These are phyloP conservation scores for Cataglyphis cursor DNA, from an alignment of 2,888 invertebrate species.

Conservation along the genomic window DNA sequence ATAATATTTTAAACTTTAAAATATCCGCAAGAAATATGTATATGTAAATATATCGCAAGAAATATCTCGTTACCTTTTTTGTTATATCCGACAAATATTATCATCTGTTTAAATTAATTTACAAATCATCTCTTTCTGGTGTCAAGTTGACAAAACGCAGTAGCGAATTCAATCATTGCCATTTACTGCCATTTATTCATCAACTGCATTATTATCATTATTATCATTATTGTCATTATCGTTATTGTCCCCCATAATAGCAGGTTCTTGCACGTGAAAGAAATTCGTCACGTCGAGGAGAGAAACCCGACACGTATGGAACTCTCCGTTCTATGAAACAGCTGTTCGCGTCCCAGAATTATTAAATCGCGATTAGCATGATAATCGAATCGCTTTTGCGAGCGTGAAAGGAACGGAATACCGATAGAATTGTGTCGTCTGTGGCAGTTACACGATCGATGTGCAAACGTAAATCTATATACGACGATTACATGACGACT, in stretches of 20 bases:
- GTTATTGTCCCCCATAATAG: slow-evolving; percentile 32
- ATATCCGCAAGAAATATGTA: not conserved
- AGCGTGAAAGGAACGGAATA: slow-evolving; percentile 23
- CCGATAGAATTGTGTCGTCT: not conserved
- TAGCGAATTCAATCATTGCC: slow-evolving; percentile 42
- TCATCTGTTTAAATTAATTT: not conserved
- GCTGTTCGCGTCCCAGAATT: slow-evolving; percentile 21
- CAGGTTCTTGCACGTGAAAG: not conserved
- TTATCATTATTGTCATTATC: slow-evolving; percentile 22
- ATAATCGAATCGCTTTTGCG: slow-evolving; percentile 35
- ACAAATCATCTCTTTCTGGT: slow-evolving; percentile 15
- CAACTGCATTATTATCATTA: not conserved
- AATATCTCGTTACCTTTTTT: no score
- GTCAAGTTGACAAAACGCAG: not conserved
- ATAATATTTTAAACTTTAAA: not conserved
- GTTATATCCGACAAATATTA: not conserved
- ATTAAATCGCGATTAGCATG: slow-evolving; percentile 46
- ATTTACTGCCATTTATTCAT: slow-evolving; percentile 22
- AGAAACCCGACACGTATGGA: not conserved
- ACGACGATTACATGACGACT: no score
- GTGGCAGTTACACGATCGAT: slow-evolving; percentile 1
- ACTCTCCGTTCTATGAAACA: slow-evolving; percentile 8
- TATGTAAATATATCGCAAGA: no score
- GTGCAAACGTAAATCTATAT: slow-evolving; percentile 3
- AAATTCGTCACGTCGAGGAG: slow-evolving; percentile 11